phyloP scores from a whole-genome alignment of 2,888 invertebrate species.

The Cryptosula pallasiana region DNA sequence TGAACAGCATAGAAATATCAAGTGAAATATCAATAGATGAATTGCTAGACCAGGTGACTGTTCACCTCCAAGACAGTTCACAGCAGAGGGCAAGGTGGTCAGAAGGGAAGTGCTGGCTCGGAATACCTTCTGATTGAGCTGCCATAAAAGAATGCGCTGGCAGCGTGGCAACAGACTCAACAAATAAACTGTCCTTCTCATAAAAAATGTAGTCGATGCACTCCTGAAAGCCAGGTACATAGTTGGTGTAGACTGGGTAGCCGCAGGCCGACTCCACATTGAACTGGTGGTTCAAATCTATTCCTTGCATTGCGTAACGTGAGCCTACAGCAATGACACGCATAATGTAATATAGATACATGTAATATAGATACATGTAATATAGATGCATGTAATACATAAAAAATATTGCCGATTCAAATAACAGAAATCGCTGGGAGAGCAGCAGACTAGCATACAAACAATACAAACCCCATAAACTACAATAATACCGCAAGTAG shows the following conservation, averaged over 20 bases:
- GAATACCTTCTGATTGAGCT: slow-evolving; percentile 67
- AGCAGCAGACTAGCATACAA: no score
- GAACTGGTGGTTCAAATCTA: slow-evolving; percentile 1
- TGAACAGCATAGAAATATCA: no score
- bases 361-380: no score
- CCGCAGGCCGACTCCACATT: slow-evolving; percentile 69
- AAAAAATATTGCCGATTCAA: no score
- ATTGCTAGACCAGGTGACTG: no score
- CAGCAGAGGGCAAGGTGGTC: slow-evolving; percentile 82
- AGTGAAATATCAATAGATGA: no score
- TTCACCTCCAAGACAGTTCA: slow-evolving; percentile 45
- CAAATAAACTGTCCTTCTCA: slow-evolving; percentile 56
- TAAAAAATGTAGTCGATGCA: slow-evolving; percentile 90
- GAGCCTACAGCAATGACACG: no score
- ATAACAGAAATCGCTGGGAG: no score
- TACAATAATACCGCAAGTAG: no score
- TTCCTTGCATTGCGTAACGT: neutral
- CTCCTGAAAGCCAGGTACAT: slow-evolving; percentile 71
- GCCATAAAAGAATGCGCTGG: slow-evolving; percentile 73
- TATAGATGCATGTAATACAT: no score
- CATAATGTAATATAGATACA: no score
- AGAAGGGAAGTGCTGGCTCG: slow-evolving; percentile 83
- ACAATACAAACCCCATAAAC: no score
- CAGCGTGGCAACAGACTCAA: slow-evolving; percentile 68
- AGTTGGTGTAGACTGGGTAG: slow-evolving; percentile 77